Base-by-base conservation (phyloP, 2,888 invertebrate genomes). In the Ormyrus pomaceus region DNA sequence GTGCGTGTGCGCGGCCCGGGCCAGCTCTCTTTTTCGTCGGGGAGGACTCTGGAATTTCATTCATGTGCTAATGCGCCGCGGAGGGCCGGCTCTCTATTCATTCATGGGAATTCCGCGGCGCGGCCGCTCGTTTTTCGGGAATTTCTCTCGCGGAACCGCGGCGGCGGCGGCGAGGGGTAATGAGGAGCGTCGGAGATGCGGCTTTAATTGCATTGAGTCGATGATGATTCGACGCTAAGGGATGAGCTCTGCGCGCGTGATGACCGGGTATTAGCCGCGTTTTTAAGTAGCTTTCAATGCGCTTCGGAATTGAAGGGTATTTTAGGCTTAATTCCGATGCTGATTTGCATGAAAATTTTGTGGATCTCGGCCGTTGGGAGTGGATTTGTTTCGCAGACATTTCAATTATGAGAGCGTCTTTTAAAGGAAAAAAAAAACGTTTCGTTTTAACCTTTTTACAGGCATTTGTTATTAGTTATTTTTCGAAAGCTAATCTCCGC, bases 51-150 rank as follows among this genome's bases (percentile, higher is more conserved):
- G 73, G 68, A 68, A 73, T 73, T 78, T 78, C 73, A 78, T 73
- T 78, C 73, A 73, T 62, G 62, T 68, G 78, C 50, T 78, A 78
- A 74, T 69, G 69, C 34, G 58, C 58, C 58, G 50, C 50, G n/a
- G 34, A 5, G 13, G 5, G 13, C 58, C 13, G 6, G n/a, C 19
- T 48, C 53, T 68, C 78, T 77, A 71, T 76, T 73, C 68, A 71
- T 75, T 75, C 45, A 78, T 61, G 71, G 66, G 78, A 50, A 80
- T 68, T 74, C 19, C 19, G 19, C 19, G 19, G 19, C 19, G 19
- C 19, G 19, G 19, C 19, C 1, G 19, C 19, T 19, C 19, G 1
- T 19, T 19, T 19, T 19, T 65, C 58, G 55, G 74, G n/a, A 48
- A 5, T 45, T 58, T 72, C 46, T 19, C 61, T n/a, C 13, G 34